These are phyloP conservation scores for Spinus pinus DNA, from an alignment of 2,797 vertebrate species.

Conservation along the genomic window DNA sequence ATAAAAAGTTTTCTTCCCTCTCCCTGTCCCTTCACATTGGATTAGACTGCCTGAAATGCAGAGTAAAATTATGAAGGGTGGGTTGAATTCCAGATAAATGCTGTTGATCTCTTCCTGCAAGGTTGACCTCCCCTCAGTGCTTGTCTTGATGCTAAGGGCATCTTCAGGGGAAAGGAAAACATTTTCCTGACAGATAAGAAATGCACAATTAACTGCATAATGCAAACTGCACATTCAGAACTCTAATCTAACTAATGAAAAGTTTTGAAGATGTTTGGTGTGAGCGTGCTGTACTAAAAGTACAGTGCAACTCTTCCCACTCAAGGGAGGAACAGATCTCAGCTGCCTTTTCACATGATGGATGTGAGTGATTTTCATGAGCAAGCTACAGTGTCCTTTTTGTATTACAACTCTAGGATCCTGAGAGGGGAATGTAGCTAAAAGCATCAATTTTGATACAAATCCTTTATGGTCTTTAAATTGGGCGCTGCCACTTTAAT, in stretches of 20 bases:
- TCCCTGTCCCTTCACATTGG: rapidly evolving
- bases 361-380: constrained; percentile 66
- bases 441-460: constrained; percentile 67
- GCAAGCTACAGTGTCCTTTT: constrained; percentile 54
- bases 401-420: constrained; percentile 13
- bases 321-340: constrained; percentile 15
- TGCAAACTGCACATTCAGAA: neutral
- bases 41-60: neutral
- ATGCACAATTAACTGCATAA: neutral
- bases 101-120: neutral
- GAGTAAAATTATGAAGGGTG: neutral
- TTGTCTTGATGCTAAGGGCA: neutral
- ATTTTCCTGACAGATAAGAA: neutral
- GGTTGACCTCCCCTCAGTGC: neutral
- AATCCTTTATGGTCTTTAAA: constrained; percentile 66
- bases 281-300: neutral
- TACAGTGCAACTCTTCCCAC: neutral
- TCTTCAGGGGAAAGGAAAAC: neutral
- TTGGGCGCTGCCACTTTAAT: constrained; percentile 69
- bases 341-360: constrained; percentile 60
- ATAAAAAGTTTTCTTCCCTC: neutral
- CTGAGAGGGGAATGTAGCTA: constrained; percentile 46
- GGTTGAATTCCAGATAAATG: neutral
- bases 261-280: constrained; percentile 38
- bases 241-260: neutral